phyloP scores from a whole-genome alignment of 37 sponge, comb jelly and placozoan species.

The Theonella swinhoei region DNA sequence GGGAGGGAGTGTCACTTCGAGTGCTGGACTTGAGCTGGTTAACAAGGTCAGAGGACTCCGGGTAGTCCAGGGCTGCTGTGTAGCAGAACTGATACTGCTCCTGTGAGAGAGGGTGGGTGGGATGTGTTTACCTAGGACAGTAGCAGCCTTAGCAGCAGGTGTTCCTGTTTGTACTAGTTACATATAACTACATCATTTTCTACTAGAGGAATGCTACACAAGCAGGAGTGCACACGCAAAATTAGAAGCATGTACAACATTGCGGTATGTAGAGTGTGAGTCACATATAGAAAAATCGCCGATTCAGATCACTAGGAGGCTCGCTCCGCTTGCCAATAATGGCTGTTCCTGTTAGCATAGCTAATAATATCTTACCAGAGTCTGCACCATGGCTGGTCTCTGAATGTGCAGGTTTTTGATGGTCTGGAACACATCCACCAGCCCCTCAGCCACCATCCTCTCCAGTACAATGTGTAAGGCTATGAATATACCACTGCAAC shows the following conservation, averaged over 20 bases:
- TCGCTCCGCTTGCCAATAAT: too few species aligned
- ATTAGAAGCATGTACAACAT: too few species aligned
- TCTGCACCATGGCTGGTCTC: slow-evolving; percentile 97
- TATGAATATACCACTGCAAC: slow-evolving; percentile 90
- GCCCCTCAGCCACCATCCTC: slow-evolving; percentile 75
- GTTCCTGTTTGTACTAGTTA: too few species aligned
- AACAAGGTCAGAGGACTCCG: slow-evolving; percentile 28
- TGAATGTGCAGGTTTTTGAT: slow-evolving; percentile 90
- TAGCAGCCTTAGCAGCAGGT: too few species aligned
- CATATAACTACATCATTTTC: too few species aligned
- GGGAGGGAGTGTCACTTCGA: not conserved
- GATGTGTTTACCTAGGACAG: not conserved
- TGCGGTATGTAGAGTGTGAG: too few species aligned
- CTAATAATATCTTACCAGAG: slow-evolving; percentile 90
- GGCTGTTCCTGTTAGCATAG: too few species aligned
- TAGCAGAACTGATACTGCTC: slow-evolving; percentile 89
- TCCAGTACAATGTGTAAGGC: slow-evolving; percentile 85
- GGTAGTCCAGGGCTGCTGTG: slow-evolving; percentile 58
- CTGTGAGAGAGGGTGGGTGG: slow-evolving; percentile 14
- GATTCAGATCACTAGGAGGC: too few species aligned
- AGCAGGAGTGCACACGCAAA: too few species aligned
- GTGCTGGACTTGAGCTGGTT: not conserved
- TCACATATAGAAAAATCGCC: too few species aligned
- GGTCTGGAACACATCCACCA: slow-evolving; percentile 93
- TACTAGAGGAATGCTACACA: too few species aligned